Base-by-base conservation (phyloP, 2,113 vertebrate genomes). In the Scortum barcoo region DNA sequence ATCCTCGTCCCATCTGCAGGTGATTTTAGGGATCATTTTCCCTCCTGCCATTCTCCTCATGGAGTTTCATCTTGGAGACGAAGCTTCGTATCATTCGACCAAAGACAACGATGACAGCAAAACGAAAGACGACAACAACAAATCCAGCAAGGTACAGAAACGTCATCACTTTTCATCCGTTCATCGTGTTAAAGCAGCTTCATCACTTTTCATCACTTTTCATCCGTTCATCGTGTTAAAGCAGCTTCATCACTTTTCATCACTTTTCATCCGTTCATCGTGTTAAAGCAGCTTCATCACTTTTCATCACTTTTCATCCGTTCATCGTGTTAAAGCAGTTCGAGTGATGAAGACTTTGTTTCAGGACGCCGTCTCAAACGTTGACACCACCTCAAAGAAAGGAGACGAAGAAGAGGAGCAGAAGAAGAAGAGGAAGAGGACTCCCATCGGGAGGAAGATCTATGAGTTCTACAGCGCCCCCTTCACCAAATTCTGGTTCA, bases 401-500 rank as follows among this genome's bases (percentile, higher is more conserved):
- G 98, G 96, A 7, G 98, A 99, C 7, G 98, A 99, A 85, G 98
- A 99, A 81, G 97, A 93, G n/a, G 86, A 92, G 1, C 95, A 93
- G 40, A 95, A 94, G 57, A 96, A 93, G 80, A 96, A 96, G 13
- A 93, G 94, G 22, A 96, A 53, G 1, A 96, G 95, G 50, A 93
- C 97, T 78, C 98, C 98, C n/a, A 97, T 99, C 0, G 96, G 96
- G 53, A 96, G 91, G 69, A 97, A 96, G 92, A 97, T 99, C 92
- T 99, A 97, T 1, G 98, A 99, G 91, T 99, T 99, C 92, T 99
- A 99, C 82, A 99, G 97, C 0, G 95, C 98, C 0, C 98, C 98
- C 13, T 99, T 98, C 79, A 98, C 98, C 81, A 99, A 99, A 91
- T 99, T 99, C 93, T 99, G 98, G 98, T 99, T 99, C 90, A 98